Evolutionary conservation across 2,797 vertebrate species (phyloP).

Genomic region (Megalops cyprinoides): DNA sequence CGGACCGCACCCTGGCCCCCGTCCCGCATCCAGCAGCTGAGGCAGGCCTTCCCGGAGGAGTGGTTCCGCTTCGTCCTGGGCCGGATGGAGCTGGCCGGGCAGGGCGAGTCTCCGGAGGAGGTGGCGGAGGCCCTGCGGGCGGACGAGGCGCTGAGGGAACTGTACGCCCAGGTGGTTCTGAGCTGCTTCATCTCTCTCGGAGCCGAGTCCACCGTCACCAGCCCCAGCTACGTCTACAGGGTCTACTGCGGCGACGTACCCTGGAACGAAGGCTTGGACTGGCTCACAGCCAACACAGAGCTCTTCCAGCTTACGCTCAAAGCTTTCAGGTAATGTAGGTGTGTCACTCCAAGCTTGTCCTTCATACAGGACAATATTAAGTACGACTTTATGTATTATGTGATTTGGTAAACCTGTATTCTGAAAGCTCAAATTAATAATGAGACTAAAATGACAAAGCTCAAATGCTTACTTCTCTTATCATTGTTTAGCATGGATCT

Average conservation of each 20-base stretch:
- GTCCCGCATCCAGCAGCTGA: slow-evolving; percentile 81
- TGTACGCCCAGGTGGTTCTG: slow-evolving; percentile 82
- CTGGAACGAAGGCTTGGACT: slow-evolving; percentile 88
- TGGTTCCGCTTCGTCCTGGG: slow-evolving; percentile 90
- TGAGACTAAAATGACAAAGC: background rate
- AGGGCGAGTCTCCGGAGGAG: slow-evolving; percentile 76
- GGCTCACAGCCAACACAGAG: slow-evolving; percentile 88
- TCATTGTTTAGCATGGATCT: background rate
- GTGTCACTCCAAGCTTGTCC: background rate
- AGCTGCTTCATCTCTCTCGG: slow-evolving; percentile 88
- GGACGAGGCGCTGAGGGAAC: slow-evolving; percentile 83
- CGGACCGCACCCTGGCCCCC: slow-evolving; percentile 76
- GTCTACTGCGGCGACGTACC: slow-evolving; percentile 89
- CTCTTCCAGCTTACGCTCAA: slow-evolving; percentile 90
- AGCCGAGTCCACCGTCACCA: slow-evolving; percentile 81
- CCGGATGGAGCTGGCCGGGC: slow-evolving; percentile 78
- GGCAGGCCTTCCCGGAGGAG: slow-evolving; percentile 86
- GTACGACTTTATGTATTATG: background rate
- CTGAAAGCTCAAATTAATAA: background rate
- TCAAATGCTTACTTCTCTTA: no score
- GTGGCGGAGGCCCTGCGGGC: slow-evolving; percentile 82
- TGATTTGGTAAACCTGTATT: background rate
- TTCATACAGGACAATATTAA: background rate
- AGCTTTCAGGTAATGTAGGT: slow-evolving; percentile 87
- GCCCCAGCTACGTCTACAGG: slow-evolving; percentile 86